Base-by-base conservation (phyloP, 1,140 invertebrate genomes). In the Polypedilum pembai region DNA sequence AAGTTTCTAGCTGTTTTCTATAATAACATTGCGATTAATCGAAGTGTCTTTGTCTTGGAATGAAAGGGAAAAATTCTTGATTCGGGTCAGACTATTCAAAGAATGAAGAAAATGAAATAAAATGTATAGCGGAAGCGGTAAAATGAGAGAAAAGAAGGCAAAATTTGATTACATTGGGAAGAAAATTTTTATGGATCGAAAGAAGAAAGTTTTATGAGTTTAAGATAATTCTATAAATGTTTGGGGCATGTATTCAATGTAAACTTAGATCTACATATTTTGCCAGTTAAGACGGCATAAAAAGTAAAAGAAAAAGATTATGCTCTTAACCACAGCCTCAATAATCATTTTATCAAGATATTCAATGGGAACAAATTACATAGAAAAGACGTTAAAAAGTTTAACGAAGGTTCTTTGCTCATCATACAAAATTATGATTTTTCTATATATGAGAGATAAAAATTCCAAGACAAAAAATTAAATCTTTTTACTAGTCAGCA, bases 161-260 rank as follows among this genome's bases (percentile, higher is more conserved):
- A 56, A 56, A 56, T 56, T 56, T 56, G 45, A 56, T 56, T 56
- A 56, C 45, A 56, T 56, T 56, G 45, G 12, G 45, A 56, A 56
- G 10, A 12, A 12, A 56, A 56, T 56, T 56, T 56, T 56, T 56
- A 56, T 56, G 45, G 45, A 56, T 56, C 12, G 45, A 56, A n/a
- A 12, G n/a, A 56, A 56, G 45, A 56, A 56, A 56, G 45, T 56
- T 56, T 56, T 56, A 56, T 56, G 45, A 56, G 45, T 56, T 56
- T 56, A 56, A 56, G 45, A 56, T 56, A 56, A 56, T 56, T 56
- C 45, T 56, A 56, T 56, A 56, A 56, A 56, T 56, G 45, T 56
- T 56, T 12, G 12, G 45, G 12, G 45, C 45, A n/a, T 56, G 15
- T 56, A 56, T 15, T 3, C 24, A 33, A 1, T 33, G 24, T 33